Evolutionary conservation across 2,888 invertebrate genomes (phyloP).

Genomic region (Pelosia muscerda): DNA sequence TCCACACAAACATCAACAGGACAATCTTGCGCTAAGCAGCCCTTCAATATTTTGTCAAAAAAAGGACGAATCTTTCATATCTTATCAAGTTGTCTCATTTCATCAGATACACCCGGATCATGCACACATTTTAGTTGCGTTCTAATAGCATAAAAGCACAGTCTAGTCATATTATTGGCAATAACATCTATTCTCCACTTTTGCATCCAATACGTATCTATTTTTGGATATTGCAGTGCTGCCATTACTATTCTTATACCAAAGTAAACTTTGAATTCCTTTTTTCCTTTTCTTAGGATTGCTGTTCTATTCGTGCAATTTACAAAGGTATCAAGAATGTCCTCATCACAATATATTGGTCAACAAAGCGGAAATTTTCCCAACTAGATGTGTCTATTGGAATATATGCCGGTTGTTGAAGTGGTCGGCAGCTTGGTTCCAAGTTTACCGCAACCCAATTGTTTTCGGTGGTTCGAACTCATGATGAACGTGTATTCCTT

Average conservation of each 20-base stretch:
- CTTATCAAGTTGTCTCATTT: slow-evolving; percentile 9
- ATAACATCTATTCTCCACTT: neutral
- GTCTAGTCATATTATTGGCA: neutral
- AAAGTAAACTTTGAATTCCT: neutral
- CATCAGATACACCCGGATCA: slow-evolving; percentile 8
- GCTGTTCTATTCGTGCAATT: neutral
- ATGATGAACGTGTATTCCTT: no score
- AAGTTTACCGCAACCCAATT: slow-evolving; percentile 4
- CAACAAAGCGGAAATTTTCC: neutral
- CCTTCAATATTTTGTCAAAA: neutral
- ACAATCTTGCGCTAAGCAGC: slow-evolving; percentile 4
- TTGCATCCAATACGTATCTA: neutral
- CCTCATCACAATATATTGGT: neutral
- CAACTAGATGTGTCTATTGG: neutral
- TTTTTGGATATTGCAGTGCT: neutral
- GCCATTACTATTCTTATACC: neutral
- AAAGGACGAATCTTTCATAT: slow-evolving; percentile 15
- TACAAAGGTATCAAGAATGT: neutral
- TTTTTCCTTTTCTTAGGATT: neutral
- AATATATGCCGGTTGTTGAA: neutral
- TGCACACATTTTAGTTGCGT: slow-evolving; percentile 14
- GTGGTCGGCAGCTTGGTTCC: neutral
- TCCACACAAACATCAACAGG: slow-evolving; percentile 5
- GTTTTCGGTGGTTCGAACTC: neutral
- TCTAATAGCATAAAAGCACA: neutral